Evolutionary conservation across 2,113 vertebrate genomes (phyloP).

Genomic region (Oceanodroma tethys): DNA sequence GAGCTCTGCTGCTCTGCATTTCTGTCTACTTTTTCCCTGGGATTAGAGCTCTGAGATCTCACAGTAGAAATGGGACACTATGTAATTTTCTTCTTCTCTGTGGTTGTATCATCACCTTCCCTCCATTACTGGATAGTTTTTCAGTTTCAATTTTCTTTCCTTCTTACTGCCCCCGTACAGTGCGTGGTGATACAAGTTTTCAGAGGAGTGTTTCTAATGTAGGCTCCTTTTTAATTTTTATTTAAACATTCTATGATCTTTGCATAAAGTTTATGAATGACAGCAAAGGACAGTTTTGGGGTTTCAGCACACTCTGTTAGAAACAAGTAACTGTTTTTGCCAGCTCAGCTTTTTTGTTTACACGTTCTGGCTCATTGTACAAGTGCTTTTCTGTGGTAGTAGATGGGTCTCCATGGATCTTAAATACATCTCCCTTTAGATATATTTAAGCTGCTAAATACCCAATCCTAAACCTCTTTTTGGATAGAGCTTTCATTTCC

Average conservation of each 20-base stretch:
- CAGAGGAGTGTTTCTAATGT: neutral
- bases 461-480: neutral
- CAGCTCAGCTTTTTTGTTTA: neutral
- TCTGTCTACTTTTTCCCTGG: neutral
- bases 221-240: neutral
- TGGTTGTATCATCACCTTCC: neutral
- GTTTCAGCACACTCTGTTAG: neutral
- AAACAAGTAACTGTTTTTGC: neutral
- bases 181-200: neutral
- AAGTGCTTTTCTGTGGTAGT: neutral
- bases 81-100: neutral
- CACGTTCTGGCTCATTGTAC: neutral
- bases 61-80: neutral
- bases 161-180: neutral
- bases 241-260: neutral
- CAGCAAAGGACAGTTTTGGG: neutral
- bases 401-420: neutral
- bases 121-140: neutral
- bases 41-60: neutral
- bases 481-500: neutral
- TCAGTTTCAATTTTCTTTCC: neutral
- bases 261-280: neutral
- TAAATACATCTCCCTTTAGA: neutral
- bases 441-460: neutral
- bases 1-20: neutral